Percentiles rank a stretch among this genome's conserved stretches.
phyloP scores from a whole-genome alignment of 2,113 vertebrate genomes.

The Castor canadensis region DNA sequence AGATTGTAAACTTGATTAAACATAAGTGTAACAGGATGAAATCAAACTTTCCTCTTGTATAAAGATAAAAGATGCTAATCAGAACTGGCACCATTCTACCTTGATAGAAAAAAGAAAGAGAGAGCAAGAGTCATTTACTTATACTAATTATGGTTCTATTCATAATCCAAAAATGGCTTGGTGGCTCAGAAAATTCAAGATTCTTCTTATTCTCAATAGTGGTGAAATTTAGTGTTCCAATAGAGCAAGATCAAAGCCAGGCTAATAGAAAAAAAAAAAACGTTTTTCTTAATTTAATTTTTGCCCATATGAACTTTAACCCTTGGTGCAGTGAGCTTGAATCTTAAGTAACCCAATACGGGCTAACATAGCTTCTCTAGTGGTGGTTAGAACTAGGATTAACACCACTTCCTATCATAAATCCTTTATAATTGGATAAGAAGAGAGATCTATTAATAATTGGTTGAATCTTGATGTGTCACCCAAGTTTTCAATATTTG shows the following conservation, averaged over 20 bases:
- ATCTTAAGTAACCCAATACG: not conserved
- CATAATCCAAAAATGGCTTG: not conserved
- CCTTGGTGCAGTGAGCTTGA: not conserved
- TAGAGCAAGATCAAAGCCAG: not conserved
- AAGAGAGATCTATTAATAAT: not conserved
- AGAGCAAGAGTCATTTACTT: not conserved
- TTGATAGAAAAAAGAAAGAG: not conserved
- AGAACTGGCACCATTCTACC: slow-evolving; percentile 33
- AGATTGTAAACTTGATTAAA: slow-evolving; percentile 68
- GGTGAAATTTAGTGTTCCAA: not conserved
- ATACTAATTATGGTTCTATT: not conserved
- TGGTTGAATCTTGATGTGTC: not conserved
- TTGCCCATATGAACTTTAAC: not conserved
- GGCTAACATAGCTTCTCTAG: not conserved
- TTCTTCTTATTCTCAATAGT: slow-evolving; percentile 7
- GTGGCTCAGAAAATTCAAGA: not conserved
- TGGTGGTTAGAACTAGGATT: not conserved
- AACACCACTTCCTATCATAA: not conserved
- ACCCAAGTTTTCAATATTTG: not conserved
- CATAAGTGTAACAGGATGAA: slow-evolving; percentile 34
- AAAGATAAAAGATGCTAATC: slow-evolving; percentile 42
- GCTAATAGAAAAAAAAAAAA: not conserved
- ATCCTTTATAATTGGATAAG: not conserved
- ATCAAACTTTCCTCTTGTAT: slow-evolving; percentile 31
- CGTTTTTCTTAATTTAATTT: not conserved